Evolutionary conservation across 2,888 invertebrate species (phyloP).

Genomic region (Sesia bembeciformis): DNA sequence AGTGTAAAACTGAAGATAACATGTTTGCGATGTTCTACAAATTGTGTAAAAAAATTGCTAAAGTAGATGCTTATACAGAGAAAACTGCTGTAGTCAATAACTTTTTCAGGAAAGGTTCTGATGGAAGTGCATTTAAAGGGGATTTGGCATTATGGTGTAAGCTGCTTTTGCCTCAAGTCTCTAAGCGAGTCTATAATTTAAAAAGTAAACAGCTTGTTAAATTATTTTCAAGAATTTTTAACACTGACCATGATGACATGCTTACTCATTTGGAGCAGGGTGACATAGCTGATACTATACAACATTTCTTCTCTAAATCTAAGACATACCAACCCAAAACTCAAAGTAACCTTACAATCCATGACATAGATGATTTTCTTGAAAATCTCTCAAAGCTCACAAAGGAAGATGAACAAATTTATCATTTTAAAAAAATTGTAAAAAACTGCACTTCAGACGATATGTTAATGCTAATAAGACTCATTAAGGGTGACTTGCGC

Average conservation of each 20-base stretch:
- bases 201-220: conserved; percentile 94
- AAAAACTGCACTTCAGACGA: conserved; percentile 87
- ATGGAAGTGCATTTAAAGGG: conserved; percentile 81
- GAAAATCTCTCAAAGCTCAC: conserved; percentile 83
- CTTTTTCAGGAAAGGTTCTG: conserved; percentile 77
- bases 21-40: conserved; percentile 84
- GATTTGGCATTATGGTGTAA: conserved; percentile 87
- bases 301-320: conserved; percentile 82
- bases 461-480: conserved; percentile 87
- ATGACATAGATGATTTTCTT: conserved; percentile 85
- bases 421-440: conserved; percentile 82
- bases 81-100: conserved; percentile 84
- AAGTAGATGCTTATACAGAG: conserved; percentile 84
- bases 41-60: conserved; percentile 85
- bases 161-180: conserved; percentile 85
- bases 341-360: conserved; percentile 81
- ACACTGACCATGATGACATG: conserved; percentile 85
- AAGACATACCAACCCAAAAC: conserved; percentile 71
- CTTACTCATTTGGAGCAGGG: conserved; percentile 89
- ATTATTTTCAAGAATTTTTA: conserved; percentile 87
- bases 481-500: conserved; percentile 92
- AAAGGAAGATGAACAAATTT: conserved; percentile 90
- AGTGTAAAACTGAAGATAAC: conserved; percentile 72
- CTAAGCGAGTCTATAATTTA: conserved; percentile 91
- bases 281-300: conserved; percentile 91